Evolutionary conservation across 2,113 vertebrate genomes (phyloP), one percentile per base, ranked within the genome.

Genomic region (Podilymbus podiceps): DNA sequence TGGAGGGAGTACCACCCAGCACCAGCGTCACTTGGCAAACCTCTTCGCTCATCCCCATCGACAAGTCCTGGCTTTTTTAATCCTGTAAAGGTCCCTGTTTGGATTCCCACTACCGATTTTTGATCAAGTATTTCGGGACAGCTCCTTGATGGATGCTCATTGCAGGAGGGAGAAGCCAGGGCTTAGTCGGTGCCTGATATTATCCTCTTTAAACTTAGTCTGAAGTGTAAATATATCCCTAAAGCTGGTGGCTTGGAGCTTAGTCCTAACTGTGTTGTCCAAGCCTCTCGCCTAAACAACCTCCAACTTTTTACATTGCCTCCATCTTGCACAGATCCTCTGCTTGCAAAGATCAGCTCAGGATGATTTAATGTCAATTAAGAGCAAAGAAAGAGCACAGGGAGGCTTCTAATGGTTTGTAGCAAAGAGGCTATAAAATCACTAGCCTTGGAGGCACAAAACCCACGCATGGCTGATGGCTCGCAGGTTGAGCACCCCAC

Each of bases 391-490:
- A 90, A 62, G 77, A 53, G 38, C 46, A 12, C 1, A 2, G 2
- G 2, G 15, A 6, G 8, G 3, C 27, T 60, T 85, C 58, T 40
- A 85, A 67, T 46, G 20, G 11, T 56, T 60, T 64, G 21, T 8
- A 94, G 30, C 18, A 35, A 21, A 35, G 35, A 16, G 20, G 12
- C 13, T 22, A 2, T 47, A 47, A 85, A 89, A 38, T 17, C 25
- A 5, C n/a, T 15, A 4, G 11, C 22, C 20, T 30, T 15, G 40
- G n/a, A 78, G 60, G 46, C 58, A 71, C n/a, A 50, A 38, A 62
- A 18, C 0, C 52, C 47, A 24, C 2, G 1, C 12, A 4, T 1
- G 3, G 59, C n/a, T 33, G 2, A 5, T 1, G 42, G 66, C 64
- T 86, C 4, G 0, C 62, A 64, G 69, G 79, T 74, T 78, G 76